Evolutionary conservation across 2,797 vertebrate genomes (phyloP), one percentile per base, ranked within the genome.

Genomic region (Linurgus olivaceus): DNA sequence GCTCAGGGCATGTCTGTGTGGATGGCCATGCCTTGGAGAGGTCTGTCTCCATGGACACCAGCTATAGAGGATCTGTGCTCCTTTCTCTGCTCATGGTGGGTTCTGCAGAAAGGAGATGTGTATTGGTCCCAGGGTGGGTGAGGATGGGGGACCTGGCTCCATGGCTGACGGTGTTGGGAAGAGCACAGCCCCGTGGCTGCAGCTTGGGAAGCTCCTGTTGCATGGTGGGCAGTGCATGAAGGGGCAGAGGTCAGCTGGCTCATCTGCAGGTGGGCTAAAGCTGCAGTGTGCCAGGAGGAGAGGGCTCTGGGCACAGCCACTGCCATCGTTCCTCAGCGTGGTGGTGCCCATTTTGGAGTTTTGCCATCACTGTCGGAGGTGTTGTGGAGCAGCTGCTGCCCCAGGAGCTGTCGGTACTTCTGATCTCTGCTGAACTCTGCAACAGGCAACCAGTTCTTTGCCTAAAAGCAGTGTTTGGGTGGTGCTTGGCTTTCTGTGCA

Each of bases 1-100:
- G 14, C 26, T 81, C 0, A 0, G 44, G 35, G 31, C 19, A 21
- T 0, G 2, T 21, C 26, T 35, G 2, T 47, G n/a, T 52, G 21
- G 35, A 8, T 40, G 57, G 26, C 55, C 13, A 0, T 25, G 48
- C 42, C 68, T 52, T 37, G 50, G 47, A 62, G 52, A 68, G 16
- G 5, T 37, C 17, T 63, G 16, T 61, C 19, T 57, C 45, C 29
- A 3, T 21, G 37, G 68, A 10, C 45, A 45, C 9, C 29, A n/a
- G 13, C 25, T 19, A 2, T 0, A 19, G 57, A 70, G 42, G 10
- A 17, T 45, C 72, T 33, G 21, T 65, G 19, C 45, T 83, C 19
- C n/a, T 47, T 72, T 54, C 74, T 75, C 38, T 88, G 65, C 17
- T 28, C 9, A 7, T 13, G 9, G 9, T 35, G 52, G 35, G 13